Conservation (phyloP, 2,113 vertebrate genomes). For the Geothlypis trichas region DNA sequence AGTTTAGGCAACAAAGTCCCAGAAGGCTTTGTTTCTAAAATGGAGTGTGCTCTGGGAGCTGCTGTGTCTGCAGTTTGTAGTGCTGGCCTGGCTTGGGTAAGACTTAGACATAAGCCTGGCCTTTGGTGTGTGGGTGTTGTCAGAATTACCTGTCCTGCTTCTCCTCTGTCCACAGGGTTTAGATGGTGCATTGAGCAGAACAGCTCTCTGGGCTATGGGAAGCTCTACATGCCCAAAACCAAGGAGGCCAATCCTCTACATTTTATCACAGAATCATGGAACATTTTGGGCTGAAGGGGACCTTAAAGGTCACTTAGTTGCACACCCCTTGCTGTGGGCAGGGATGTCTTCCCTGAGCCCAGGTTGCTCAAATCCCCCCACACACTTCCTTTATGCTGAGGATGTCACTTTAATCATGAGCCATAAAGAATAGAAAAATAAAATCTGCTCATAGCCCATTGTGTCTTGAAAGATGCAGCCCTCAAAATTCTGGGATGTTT, state of each 20-base stretch:
- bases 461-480: neutral
- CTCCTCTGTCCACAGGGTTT: neutral
- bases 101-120: neutral
- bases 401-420: neutral
- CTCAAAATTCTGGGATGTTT: neutral
- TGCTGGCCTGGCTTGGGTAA: neutral
- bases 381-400: neutral
- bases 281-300: neutral
- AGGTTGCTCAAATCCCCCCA: neutral
- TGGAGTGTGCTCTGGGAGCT: neutral
- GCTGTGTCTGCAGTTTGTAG: neutral
- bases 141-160: neutral
- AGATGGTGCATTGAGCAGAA: neutral
- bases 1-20: neutral
- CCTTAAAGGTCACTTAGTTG: neutral
- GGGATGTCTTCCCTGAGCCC: neutral
- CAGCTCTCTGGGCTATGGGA: neutral
- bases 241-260: neutral
- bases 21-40: neutral
- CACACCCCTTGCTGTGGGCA: neutral
- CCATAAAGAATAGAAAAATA: neutral
- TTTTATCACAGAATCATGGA: neutral
- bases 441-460: neutral
- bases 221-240: neutral
- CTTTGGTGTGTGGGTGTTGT: neutral